Evolutionary conservation across 2,797 vertebrate species (phyloP).

Genomic region (Harpagifer antarcticus): DNA sequence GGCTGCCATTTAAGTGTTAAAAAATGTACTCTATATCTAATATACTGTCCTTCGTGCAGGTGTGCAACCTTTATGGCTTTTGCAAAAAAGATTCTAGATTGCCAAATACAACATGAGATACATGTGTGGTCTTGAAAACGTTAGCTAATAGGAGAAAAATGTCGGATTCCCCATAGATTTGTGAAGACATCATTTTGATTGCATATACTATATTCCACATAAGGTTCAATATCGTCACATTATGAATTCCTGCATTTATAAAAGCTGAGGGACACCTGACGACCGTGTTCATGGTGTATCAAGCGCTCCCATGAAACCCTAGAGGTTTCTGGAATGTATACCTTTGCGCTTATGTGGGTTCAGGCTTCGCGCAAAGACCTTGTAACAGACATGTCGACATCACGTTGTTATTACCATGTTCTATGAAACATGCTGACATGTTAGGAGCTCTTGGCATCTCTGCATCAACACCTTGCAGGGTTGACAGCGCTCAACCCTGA

Average conservation of each 20-base stretch:
- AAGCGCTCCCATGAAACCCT: conserved; percentile 30
- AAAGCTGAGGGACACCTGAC: conserved; percentile 36
- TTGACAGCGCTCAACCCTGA: conserved; percentile 38
- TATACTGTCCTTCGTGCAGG: conserved; percentile 17
- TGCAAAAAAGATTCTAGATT: conserved; percentile 9
- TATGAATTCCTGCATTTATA: conserved; percentile 24
- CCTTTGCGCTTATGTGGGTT: conserved; percentile 20
- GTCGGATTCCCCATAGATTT: conserved; percentile 21
- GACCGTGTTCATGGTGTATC: conserved; percentile 29
- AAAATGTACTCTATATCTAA: background rate
- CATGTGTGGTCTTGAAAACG: conserved; percentile 20
- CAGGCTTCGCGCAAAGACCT: conserved; percentile 31
- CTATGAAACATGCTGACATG: conserved; percentile 60
- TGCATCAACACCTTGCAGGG: conserved; percentile 48
- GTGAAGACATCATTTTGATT: conserved; percentile 30
- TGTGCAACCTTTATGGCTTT: conserved; percentile 14
- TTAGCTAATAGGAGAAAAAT: conserved; percentile 34
- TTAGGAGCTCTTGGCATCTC: conserved; percentile 61
- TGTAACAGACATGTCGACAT: conserved; percentile 40
- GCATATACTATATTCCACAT: conserved; percentile 13
- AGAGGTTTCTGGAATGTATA: conserved; percentile 25
- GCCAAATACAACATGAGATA: conserved; percentile 33
- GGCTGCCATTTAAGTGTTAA: background rate
- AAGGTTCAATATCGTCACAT: conserved; percentile 38
- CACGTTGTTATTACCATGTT: conserved; percentile 50